Evolutionary conservation across 1,140 invertebrate species (phyloP).

Genomic region (Proctacanthus coquilletti): DNA sequence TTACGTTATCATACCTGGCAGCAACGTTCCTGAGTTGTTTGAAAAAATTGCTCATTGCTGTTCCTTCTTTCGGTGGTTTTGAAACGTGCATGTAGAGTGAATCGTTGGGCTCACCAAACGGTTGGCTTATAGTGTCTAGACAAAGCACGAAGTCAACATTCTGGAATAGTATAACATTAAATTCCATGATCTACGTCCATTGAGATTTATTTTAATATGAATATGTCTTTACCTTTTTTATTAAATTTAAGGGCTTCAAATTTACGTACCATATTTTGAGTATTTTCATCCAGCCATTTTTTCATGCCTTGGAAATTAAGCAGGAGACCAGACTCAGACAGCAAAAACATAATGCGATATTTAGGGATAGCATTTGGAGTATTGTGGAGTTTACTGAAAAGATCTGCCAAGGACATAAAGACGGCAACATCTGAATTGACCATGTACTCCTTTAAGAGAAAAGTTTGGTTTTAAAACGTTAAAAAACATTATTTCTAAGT

Average conservation of each 20-base stretch:
- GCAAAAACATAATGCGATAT: conserved; percentile 78
- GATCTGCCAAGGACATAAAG: conserved; percentile 70
- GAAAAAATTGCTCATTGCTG: conserved; percentile 52
- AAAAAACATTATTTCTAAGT: too few species aligned
- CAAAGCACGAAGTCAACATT: conserved; percentile 84
- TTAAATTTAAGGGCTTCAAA: too few species aligned
- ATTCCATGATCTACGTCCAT: not conserved
- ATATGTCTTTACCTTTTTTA: too few species aligned
- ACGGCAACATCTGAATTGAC: conserved; percentile 61
- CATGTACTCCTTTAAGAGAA: conserved; percentile 17
- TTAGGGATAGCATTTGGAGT: conserved; percentile 62
- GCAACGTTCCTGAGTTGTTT: conserved; percentile 46
- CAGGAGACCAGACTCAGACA: conserved; percentile 78
- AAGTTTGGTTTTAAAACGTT: too few species aligned
- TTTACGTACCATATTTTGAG: conserved; percentile 57
- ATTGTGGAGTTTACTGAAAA: conserved; percentile 86
- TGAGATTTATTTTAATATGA: conserved; percentile 4
- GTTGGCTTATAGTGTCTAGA: conserved; percentile 66
- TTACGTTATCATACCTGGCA: conserved; percentile 31
- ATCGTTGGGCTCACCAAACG: conserved; percentile 29
- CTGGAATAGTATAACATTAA: conserved; percentile 32
- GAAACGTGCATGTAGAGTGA: conserved; percentile 83
- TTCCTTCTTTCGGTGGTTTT: conserved; percentile 82
- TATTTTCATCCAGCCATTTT: conserved; percentile 73
- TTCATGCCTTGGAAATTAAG: conserved; percentile 93